These are phyloP conservation scores for Threskiornis aethiopicus DNA, from an alignment of 2,797 vertebrate genomes.

Conservation along the genomic window DNA sequence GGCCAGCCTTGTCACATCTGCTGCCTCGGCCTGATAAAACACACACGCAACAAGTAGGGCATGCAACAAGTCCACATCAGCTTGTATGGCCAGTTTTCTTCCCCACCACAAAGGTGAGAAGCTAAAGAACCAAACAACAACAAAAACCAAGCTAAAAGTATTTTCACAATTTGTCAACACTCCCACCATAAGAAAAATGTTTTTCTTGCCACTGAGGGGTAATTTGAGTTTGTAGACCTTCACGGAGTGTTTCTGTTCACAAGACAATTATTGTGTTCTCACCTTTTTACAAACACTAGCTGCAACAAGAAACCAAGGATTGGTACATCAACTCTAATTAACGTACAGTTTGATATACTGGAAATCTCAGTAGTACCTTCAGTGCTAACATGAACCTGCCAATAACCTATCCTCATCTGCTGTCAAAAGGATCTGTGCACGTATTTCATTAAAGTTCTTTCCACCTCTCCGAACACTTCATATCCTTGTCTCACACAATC, in stretches of 20 bases:
- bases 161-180: neutral
- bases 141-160: neutral
- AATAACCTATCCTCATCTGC: neutral
- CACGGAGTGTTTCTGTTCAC: neutral
- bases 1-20: neutral
- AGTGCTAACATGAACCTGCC: neutral
- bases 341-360: rapidly evolving
- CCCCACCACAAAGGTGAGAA: neutral
- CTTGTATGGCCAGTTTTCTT: neutral
- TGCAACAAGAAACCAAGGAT: neutral
- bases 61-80: neutral
- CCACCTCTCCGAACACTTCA: neutral
- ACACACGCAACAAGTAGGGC: neutral
- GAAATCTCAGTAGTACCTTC: neutral
- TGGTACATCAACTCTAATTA: neutral
- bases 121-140: neutral
- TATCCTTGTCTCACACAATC: neutral
- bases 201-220: neutral
- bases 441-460: neutral
- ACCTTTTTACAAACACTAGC: neutral
- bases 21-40: neutral
- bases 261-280: neutral
- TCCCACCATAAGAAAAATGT: neutral
- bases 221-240: neutral
- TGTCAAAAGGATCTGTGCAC: neutral